Conservation (phyloP, 92 coral and sea anemone genomes). For the Parazoanthus darwini region DNA sequence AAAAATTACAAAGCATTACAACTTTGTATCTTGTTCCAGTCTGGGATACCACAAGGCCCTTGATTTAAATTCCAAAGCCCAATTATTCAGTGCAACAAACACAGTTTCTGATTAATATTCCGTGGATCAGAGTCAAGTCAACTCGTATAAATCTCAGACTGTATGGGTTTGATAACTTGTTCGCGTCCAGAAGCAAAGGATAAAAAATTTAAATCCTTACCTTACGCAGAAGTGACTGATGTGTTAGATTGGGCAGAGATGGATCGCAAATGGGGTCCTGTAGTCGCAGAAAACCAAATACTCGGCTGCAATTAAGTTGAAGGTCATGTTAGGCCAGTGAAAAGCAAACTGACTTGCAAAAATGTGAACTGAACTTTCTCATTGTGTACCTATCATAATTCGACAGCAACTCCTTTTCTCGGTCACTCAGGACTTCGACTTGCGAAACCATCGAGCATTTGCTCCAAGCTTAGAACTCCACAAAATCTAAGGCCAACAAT, state of each 20-base stretch:
- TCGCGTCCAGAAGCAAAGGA: slow-evolving; percentile 6
- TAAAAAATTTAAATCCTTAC: slow-evolving; percentile 57
- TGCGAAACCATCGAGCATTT: slow-evolving; percentile 99
- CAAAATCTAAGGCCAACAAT: slow-evolving; percentile 38
- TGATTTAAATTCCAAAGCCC: slow-evolving; percentile 19
- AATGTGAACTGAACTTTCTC: slow-evolving; percentile 38
- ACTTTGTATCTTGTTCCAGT: slow-evolving; percentile 7
- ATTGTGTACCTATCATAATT: slow-evolving; percentile 92
- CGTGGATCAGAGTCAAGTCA: background rate
- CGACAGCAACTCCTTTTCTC: slow-evolving; percentile 95
- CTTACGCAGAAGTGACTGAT: slow-evolving; percentile 88
- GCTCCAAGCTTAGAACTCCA: slow-evolving; percentile 76
- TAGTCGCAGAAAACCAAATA: slow-evolving; percentile 96
- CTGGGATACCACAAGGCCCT: slow-evolving; percentile 40
- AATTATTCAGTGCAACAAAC: slow-evolving; percentile 4
- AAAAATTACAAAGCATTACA: slow-evolving; percentile 20
- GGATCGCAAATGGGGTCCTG: slow-evolving; percentile 98
- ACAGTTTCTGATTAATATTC: background rate
- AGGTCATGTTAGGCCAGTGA: slow-evolving; percentile 40
- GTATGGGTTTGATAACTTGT: background rate
- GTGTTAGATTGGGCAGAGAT: slow-evolving; percentile 86
- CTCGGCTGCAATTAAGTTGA: slow-evolving; percentile 75
- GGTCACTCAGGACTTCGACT: slow-evolving; percentile 99
- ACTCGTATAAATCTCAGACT: slow-evolving; percentile 11
- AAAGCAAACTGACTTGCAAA: slow-evolving; percentile 38